A percentile compares a stretch with the other conserved stretches of the same genome.
Conservation (phyloP, 2,113 vertebrate genomes). For the Elaphurus davidianus region DNA sequence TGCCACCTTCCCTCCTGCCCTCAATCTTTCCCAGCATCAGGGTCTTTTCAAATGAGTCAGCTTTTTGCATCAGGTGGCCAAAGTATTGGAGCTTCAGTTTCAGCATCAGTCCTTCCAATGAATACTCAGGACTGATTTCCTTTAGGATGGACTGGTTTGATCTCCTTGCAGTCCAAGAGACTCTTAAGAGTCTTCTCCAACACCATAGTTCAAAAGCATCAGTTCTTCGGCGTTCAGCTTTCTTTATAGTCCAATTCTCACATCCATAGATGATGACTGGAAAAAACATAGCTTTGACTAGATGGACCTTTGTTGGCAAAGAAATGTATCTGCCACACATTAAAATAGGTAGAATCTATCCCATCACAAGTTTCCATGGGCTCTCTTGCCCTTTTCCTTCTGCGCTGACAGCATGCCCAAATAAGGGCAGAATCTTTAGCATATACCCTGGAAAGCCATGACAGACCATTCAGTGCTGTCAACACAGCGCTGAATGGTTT, state of each 20-base stretch:
- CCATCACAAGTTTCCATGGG: not conserved
- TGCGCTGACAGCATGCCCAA: not conserved
- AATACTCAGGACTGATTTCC: not conserved
- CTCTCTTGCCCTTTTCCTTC: not conserved
- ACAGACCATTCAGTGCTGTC: not conserved
- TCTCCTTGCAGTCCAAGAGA: not conserved
- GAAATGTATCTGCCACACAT: not conserved
- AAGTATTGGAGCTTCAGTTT: not conserved
- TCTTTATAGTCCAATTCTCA: not conserved
- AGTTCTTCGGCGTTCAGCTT: not conserved
- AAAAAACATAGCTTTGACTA: not conserved
- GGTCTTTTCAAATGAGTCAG: not conserved
- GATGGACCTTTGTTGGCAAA: not conserved
- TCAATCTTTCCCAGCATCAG: not conserved
- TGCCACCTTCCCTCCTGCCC: not conserved
- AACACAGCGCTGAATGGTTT: too few species aligned
- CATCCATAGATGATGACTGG: not conserved
- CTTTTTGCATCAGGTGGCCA: not conserved
- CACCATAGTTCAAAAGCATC: not conserved
- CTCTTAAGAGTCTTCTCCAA: not conserved
- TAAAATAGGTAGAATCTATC: not conserved
- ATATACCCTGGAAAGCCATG: not conserved
- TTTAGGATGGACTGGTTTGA: not conserved
- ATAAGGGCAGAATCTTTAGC: not conserved
- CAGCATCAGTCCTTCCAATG: not conserved